Percentiles rank a stretch among this genome's conserved stretches.
These are phyloP conservation scores for Drosophila saltans DNA, from an alignment of 1,140 invertebrate genomes.

Conservation along the genomic window DNA sequence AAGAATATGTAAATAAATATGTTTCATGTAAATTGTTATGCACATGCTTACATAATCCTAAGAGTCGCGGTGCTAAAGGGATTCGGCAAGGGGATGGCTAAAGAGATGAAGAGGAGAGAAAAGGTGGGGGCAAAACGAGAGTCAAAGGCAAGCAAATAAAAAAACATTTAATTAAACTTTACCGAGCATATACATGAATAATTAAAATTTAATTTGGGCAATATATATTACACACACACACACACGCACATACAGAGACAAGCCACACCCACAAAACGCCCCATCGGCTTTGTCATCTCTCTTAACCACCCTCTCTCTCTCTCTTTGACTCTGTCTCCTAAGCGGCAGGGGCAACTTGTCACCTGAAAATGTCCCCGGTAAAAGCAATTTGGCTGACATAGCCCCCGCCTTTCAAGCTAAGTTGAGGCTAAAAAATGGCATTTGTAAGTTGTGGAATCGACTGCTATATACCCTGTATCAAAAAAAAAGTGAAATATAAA, in stretches of 20 bases:
- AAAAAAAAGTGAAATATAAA: not conserved
- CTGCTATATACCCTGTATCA: not conserved
- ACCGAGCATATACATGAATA: slow-evolving; percentile 72
- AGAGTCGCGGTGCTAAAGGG: slow-evolving; percentile 40
- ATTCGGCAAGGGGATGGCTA: slow-evolving; percentile 9
- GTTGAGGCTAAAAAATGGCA: not conserved
- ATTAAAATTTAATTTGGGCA: slow-evolving; percentile 79
- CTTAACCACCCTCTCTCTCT: not conserved
- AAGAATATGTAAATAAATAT: slow-evolving; percentile 61
- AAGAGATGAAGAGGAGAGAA: not conserved
- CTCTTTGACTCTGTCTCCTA: not conserved
- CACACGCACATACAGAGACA: not conserved
- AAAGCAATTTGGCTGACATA: slow-evolving; percentile 56
- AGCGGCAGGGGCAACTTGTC: slow-evolving; percentile 54
- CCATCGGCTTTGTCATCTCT: not conserved
- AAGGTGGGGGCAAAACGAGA: not conserved
- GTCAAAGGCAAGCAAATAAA: slow-evolving; percentile 53
- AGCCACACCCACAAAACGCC: not conserved
- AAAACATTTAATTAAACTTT: slow-evolving; percentile 81
- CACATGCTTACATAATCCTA: slow-evolving; percentile 55
- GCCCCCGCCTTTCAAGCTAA: slow-evolving; percentile 11
- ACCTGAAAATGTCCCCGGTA: slow-evolving; percentile 28
- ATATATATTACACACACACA: slow-evolving; percentile 65
- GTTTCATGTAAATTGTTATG: slow-evolving; percentile 67
- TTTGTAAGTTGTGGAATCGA: not conserved